A percentile compares a stretch with the other conserved stretches of the same genome.
Evolutionary conservation across 2,888 invertebrate species (phyloP).

Genomic region (Xylota segnis): DNA sequence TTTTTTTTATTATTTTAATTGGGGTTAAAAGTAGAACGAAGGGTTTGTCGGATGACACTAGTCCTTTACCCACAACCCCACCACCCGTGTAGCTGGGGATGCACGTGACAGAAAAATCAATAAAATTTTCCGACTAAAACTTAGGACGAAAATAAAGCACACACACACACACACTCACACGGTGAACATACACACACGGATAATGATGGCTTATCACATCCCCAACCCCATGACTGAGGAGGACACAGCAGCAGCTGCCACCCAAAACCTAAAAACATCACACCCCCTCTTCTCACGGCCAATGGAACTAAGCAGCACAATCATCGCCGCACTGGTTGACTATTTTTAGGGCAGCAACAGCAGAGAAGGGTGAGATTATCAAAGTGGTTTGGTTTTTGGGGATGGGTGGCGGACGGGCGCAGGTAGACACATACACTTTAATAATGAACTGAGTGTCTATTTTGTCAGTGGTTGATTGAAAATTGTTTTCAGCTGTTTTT

Average conservation of each 20-base stretch:
- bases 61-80: too few species aligned
- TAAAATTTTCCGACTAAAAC: slow-evolving; percentile 60
- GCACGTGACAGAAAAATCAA: slow-evolving; percentile 71
- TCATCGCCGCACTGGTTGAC: slow-evolving; percentile 51
- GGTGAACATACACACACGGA: slow-evolving; percentile 22
- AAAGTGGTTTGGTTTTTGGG: slow-evolving; percentile 23
- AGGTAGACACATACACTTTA: slow-evolving; percentile 59
- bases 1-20: slow-evolving; percentile 54
- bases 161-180: slow-evolving; percentile 12
- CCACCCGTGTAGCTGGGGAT: slow-evolving; percentile 16
- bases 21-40: slow-evolving; percentile 45
- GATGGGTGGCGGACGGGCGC: slow-evolving; percentile 18
- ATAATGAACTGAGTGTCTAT: slow-evolving; percentile 74
- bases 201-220: slow-evolving; percentile 63
- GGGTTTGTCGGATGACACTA: slow-evolving; percentile 1
- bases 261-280: slow-evolving; percentile 38
- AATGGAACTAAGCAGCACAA: slow-evolving; percentile 54
- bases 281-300: slow-evolving; percentile 15
- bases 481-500: slow-evolving; percentile 67
- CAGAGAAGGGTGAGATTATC: slow-evolving; percentile 52
- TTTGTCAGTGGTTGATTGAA: slow-evolving; percentile 75
- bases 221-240: background rate
- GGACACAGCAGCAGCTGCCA: slow-evolving; percentile 19
- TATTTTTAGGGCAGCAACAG: slow-evolving; percentile 47
- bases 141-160: slow-evolving; percentile 40